phyloP scores from a whole-genome alignment of 2,797 vertebrate species.

The Dicrostonyx torquatus region DNA sequence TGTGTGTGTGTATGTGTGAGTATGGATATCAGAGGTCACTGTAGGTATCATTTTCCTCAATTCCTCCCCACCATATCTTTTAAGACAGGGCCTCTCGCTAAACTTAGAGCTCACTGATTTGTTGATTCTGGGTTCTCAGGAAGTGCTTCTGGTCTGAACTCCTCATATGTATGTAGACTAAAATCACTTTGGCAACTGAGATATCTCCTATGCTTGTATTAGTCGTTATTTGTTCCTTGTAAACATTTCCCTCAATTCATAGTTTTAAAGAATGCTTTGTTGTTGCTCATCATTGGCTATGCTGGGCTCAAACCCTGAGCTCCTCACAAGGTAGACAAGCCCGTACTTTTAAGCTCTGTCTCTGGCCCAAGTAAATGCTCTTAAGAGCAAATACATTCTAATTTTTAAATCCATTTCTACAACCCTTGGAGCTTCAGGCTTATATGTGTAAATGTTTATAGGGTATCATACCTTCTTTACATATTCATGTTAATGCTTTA shows the following conservation, averaged over 20 bases:
- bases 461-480: background rate
- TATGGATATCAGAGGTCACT: background rate
- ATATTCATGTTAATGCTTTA: background rate
- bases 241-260: background rate
- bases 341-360: background rate
- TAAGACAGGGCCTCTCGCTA: background rate
- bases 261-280: background rate
- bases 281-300: background rate
- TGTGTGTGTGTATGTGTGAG: background rate
- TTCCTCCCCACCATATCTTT: background rate
- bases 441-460: background rate
- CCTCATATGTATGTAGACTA: background rate
- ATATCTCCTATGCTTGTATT: too few species aligned
- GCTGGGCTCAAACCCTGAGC: background rate
- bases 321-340: background rate
- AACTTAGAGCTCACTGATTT: background rate
- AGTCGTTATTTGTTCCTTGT: background rate
- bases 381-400: background rate
- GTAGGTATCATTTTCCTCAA: background rate
- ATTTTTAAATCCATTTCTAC: background rate
- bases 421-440: background rate
- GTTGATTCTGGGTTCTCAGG: background rate
- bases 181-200: background rate
- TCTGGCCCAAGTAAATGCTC: background rate
- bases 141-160: background rate